These are phyloP conservation scores for Chionodraco myersi DNA, from an alignment of 2,113 vertebrate species.

Conservation along the genomic window DNA sequence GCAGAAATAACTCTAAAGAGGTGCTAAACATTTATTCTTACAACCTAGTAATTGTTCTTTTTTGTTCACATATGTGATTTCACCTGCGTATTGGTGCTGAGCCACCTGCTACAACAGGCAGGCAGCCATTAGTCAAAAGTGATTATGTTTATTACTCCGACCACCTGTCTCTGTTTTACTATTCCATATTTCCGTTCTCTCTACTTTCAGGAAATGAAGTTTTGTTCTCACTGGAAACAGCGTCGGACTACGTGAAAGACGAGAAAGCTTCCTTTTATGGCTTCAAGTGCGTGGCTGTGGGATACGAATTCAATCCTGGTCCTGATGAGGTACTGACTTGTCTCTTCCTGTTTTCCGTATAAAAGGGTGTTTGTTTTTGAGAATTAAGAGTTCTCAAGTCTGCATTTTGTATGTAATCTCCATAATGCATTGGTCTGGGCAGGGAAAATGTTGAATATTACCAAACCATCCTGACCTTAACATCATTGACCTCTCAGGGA, in stretches of 20 bases:
- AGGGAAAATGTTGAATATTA: neutral
- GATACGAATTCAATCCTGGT: conserved; percentile 97
- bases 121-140: conserved; percentile 11
- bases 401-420: neutral
- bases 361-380: neutral
- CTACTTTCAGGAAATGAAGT: conserved; percentile 92
- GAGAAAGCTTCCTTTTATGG: conserved; percentile 98
- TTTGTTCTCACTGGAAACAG: conserved; percentile 97
- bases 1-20: neutral
- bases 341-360: neutral
- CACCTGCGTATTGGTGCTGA: conserved; percentile 24
- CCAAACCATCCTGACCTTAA: conserved; percentile 1
- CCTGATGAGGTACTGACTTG: conserved; percentile 90
- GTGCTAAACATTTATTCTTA: neutral
- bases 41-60: conserved; percentile 5
- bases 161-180: conserved; percentile 5
- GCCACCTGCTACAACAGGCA: conserved; percentile 13
- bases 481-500: conserved; percentile 84
- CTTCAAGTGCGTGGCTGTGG: conserved; percentile 97
- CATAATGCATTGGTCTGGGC: neutral
- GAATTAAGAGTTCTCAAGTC: neutral
- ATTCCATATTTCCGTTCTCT: conserved; percentile 19
- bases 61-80: conserved; percentile 29
- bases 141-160: conserved; percentile 11
- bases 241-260: conserved; percentile 99